A percentile compares a stretch with the other conserved stretches of the same genome.
Conservation (phyloP, 2,888 invertebrate species). For the Aphodius sticticus region DNA sequence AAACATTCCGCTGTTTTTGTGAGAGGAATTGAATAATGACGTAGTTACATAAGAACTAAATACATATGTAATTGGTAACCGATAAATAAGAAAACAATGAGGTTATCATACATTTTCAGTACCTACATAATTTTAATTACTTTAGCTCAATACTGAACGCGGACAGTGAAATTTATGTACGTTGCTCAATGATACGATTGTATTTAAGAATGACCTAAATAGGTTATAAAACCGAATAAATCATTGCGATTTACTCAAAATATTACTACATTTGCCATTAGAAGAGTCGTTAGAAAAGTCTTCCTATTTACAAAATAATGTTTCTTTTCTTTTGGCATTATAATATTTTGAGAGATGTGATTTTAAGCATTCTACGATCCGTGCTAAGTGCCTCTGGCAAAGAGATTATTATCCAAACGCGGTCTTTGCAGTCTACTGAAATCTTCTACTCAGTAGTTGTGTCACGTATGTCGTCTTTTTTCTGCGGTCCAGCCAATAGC, state of each 20-base stretch:
- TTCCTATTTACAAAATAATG: no score
- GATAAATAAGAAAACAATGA: not conserved
- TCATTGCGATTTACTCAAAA: not conserved
- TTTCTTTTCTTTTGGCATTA: no score
- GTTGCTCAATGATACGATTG: not conserved
- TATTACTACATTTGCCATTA: not conserved
- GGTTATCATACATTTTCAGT: not conserved
- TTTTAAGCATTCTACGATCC: not conserved
- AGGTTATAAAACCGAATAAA: not conserved
- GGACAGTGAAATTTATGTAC: not conserved
- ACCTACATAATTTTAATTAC: no score
- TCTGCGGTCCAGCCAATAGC: no score
- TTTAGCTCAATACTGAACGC: no score
- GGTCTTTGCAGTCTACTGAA: not conserved
- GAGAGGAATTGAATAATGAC: no score
- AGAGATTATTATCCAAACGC: not conserved
- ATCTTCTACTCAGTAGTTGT: no score
- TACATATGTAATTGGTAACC: no score
- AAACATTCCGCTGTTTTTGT: no score
- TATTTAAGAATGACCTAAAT: not conserved
- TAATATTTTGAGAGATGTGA: not conserved
- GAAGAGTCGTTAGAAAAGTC: no score
- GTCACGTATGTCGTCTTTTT: no score
- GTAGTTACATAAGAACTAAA: no score
- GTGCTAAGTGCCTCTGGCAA: not conserved